Conservation (phyloP, 1,140 invertebrate species). For the Laupala kohalensis region DNA sequence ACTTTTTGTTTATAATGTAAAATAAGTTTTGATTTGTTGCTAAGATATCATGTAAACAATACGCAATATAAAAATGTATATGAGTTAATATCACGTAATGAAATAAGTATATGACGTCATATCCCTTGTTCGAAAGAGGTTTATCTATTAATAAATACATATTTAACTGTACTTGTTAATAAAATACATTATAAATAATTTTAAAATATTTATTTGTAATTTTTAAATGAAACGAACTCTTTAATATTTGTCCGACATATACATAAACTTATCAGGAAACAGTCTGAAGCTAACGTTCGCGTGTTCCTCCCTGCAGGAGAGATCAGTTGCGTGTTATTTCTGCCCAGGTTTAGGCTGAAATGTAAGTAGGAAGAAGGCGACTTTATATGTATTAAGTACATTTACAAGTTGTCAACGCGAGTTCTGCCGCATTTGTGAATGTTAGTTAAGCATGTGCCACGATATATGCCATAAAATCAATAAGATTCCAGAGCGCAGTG, state of each 20-base stretch:
- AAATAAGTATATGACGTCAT: not conserved
- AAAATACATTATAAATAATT: too few relatives aligned
- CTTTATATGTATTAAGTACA: not conserved
- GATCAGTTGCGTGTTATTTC: conserved; percentile 6
- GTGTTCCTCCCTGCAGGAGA: not conserved
- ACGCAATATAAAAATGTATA: too few relatives aligned
- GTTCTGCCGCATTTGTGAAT: not conserved
- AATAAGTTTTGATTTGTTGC: too few relatives aligned
- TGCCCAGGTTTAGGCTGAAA: not conserved
- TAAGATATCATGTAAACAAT: too few relatives aligned
- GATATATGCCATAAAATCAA: not conserved
- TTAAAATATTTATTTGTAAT: too few relatives aligned
- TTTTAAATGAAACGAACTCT: too few relatives aligned
- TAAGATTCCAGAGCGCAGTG: not conserved
- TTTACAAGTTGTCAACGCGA: not conserved
- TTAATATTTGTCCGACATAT: too few relatives aligned
- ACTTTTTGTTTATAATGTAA: too few relatives aligned
- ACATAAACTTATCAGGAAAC: not conserved
- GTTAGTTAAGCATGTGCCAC: not conserved
- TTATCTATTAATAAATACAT: too few relatives aligned
- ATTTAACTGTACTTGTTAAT: too few relatives aligned
- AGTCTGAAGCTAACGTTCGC: not conserved
- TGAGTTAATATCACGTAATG: not conserved
- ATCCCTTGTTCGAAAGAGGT: not conserved
- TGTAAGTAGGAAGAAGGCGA: not conserved